Evolutionary conservation across 2,113 vertebrate species (phyloP).

Genomic region (Epinephelus cyanopodus): DNA sequence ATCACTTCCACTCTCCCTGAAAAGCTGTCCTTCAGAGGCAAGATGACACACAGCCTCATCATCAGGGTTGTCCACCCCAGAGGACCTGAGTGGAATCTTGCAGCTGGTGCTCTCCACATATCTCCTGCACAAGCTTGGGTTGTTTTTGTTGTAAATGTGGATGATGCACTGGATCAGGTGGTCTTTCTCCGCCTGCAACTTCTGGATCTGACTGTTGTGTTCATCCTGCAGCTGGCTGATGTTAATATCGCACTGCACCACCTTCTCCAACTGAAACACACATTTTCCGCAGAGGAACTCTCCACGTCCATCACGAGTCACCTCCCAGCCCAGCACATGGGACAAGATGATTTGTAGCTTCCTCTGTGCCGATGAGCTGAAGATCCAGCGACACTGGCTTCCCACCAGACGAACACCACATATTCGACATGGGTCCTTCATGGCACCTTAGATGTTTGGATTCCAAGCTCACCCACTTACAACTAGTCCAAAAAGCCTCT

Average conservation of each 20-base stretch:
- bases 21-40: conserved; percentile 37
- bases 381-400: conserved; percentile 85
- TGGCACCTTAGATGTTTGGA: conserved; percentile 46
- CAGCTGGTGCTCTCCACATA: conserved; percentile 18
- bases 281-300: conserved; percentile 87
- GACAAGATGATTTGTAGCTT: conserved; percentile 84
- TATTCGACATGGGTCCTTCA: conserved; percentile 83
- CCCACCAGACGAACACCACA: conserved; percentile 79
- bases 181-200: conserved; percentile 78
- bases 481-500: conserved; percentile 37
- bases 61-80: conserved; percentile 41
- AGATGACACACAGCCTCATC: conserved; percentile 42
- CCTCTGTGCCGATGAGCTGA: conserved; percentile 76
- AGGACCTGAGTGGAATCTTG: conserved; percentile 36
- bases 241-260: conserved; percentile 80
- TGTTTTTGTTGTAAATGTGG: conserved; percentile 82
- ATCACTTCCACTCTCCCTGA: conserved; percentile 33
- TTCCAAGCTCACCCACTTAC: conserved; percentile 12
- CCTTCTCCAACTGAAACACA: conserved; percentile 83
- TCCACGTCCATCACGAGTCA: conserved; percentile 79
- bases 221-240: conserved; percentile 76
- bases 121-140: conserved; percentile 41
- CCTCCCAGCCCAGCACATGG: conserved; percentile 77
- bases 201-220: conserved; percentile 71
- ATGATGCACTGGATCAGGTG: conserved; percentile 79